Evolutionary conservation across 2,113 vertebrate genomes (phyloP), one percentile per base, ranked within the genome.

Genomic region (human): DNA sequence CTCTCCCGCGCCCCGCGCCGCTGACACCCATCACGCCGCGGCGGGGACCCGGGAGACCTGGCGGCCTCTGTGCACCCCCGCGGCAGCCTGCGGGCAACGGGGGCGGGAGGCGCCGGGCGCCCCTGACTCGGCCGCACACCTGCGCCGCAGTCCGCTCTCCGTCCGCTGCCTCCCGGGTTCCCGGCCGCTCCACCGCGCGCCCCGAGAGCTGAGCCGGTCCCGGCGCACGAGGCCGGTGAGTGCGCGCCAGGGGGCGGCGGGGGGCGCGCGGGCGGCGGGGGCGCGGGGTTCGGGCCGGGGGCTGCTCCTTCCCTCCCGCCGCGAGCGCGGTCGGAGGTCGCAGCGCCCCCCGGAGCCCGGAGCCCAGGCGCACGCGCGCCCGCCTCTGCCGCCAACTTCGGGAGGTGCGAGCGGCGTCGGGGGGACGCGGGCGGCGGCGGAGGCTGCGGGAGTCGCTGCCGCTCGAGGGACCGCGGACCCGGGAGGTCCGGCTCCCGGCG

Each of bases 41-140:
- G 98, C 98, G 91, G 98, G 98, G 98, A 98, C 98, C 98, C 98
- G 57, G 98, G 99, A 99, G 99, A 97, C 99, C 98, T 98, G 98
- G 64, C 59, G 93, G 98, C 89, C 97, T 97, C 97, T 89, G 78
- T 38, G 82, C 89, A 90, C 97, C 98, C 98, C 98, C 6, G 91
- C 83, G 98, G 99, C 98, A 98, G 98, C 98, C 99, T 95, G 98
- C 98, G 96, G 99, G 99, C 99, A 88, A 96, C 94, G 92, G 92
- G 98, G 98, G 97, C 98, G 98, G 98, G 96, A 94, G 68, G 45
- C 48, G 70, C 89, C 84, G 3, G 52, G 86, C 90, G 86, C 96
- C 97, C 96, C 92, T 68, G 61, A 45, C 89, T 87, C 64, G 70
- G 27, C 72, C 59, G 72, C 94, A 91, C 84, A 55, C 97, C 72